phyloP scores from a whole-genome alignment of 2,113 vertebrate genomes.

The Carassius carassius region DNA sequence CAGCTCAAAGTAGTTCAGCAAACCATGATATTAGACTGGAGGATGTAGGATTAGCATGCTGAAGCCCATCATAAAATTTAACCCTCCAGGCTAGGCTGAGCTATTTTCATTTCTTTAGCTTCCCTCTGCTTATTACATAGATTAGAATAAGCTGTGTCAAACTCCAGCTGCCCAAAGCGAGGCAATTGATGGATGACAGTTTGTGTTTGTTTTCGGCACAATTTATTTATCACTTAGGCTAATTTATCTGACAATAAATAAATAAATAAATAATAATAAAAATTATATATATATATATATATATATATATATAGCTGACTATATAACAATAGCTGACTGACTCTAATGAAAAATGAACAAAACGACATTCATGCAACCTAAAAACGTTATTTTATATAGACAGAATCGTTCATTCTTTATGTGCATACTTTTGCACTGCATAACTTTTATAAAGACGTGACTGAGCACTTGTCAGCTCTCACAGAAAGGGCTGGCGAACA shows the following conservation, averaged over 20 bases:
- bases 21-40: slow-evolving; percentile 11
- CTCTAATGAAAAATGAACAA: neutral
- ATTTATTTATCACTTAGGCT: neutral
- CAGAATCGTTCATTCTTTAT: neutral
- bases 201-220: neutral
- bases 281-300: too few species aligned
- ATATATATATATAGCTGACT: too few species aligned
- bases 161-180: neutral
- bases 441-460: slow-evolving; percentile 18
- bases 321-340: neutral
- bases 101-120: slow-evolving; percentile 8
- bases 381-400: neutral
- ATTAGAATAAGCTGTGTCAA: slow-evolving; percentile 3
- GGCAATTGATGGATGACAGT: neutral
- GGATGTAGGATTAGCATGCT: neutral
- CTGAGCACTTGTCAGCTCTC: slow-evolving; percentile 60
- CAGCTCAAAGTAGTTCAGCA: slow-evolving; percentile 12
- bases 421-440: neutral
- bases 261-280: too few species aligned
- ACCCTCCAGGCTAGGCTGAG: neutral
- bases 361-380: neutral
- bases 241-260: too few species aligned
- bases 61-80: slow-evolving; percentile 8
- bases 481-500: slow-evolving; percentile 57
- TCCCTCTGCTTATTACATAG: neutral